phyloP scores from a whole-genome alignment of 2,113 vertebrate species.

The Corythoichthys haematopterus region DNA sequence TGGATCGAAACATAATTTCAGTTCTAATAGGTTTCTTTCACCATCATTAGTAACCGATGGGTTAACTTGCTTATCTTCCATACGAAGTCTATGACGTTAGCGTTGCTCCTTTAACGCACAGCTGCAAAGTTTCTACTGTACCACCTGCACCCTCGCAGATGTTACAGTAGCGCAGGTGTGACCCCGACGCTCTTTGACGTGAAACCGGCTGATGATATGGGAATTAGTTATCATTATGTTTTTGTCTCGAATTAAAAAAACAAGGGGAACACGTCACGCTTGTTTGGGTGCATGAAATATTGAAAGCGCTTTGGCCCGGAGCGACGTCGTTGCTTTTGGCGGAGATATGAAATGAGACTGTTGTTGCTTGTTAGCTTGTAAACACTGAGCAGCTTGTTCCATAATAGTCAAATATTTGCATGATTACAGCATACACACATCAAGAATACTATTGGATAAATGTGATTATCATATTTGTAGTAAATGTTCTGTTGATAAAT shows the following conservation, averaged over 20 bases:
- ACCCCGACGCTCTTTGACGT: constrained; percentile 24
- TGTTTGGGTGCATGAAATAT: constrained; percentile 39
- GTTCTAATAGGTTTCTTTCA: no score
- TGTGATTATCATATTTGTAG: not conserved
- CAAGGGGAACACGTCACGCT: not conserved
- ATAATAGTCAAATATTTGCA: constrained; percentile 43
- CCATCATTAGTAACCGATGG: no score
- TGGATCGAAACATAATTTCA: no score
- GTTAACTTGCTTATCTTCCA: not conserved
- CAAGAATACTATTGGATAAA: not conserved
- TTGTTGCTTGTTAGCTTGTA: constrained; percentile 18
- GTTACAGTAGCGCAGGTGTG: constrained; percentile 32
- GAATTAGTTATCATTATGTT: constrained; percentile 32
- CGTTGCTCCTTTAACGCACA: not conserved
- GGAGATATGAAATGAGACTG: constrained; percentile 11
- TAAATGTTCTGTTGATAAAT: not conserved
- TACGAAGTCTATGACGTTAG: not conserved
- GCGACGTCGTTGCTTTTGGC: constrained; percentile 27
- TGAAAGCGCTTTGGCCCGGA: constrained; percentile 15
- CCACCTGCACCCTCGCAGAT: constrained; percentile 28
- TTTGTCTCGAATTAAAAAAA: constrained; percentile 21
- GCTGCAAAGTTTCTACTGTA: constrained; percentile 4
- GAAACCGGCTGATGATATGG: not conserved
- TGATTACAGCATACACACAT: not conserved
- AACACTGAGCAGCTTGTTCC: constrained; percentile 57